These are phyloP conservation scores for Drosophila parvula DNA, from an alignment of 1,140 invertebrate genomes.

Conservation along the genomic window DNA sequence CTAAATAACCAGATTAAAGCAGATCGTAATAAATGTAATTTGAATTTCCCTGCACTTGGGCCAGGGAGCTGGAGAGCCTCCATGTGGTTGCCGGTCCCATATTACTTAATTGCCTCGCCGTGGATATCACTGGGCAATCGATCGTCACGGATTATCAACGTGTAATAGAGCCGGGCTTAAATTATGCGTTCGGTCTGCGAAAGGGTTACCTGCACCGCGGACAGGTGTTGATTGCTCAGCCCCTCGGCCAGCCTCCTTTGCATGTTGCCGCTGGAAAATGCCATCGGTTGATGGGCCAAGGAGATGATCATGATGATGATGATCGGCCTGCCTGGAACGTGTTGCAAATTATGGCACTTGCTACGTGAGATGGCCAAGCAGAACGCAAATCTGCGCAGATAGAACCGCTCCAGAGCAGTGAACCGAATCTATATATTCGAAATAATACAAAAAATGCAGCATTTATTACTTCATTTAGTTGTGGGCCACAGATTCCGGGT, in stretches of 20 bases:
- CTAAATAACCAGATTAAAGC: slow-evolving; percentile 73
- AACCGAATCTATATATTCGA: slow-evolving; percentile 2
- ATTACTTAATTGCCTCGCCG: slow-evolving; percentile 75
- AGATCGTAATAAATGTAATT: slow-evolving; percentile 78
- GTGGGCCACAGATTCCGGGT: slow-evolving; percentile 59
- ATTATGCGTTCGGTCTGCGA: slow-evolving; percentile 53
- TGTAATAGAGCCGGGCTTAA: slow-evolving; percentile 64
- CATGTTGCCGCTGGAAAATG: slow-evolving; percentile 44
- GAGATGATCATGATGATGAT: slow-evolving; percentile 37
- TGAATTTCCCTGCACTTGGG: slow-evolving; percentile 53
- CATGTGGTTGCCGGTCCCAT: slow-evolving; percentile 12
- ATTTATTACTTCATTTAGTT: slow-evolving; percentile 58
- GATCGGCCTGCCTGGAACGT: slow-evolving; percentile 58
- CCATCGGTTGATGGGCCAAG: slow-evolving; percentile 29
- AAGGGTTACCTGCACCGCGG: slow-evolving; percentile 40
- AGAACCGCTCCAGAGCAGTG: slow-evolving; percentile 7
- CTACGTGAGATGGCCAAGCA: slow-evolving; percentile 58
- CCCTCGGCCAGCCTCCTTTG: slow-evolving; percentile 32
- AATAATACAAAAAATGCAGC: background rate
- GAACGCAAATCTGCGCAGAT: slow-evolving; percentile 21
- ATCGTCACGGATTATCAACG: slow-evolving; percentile 79
- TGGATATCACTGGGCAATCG: slow-evolving; percentile 77
- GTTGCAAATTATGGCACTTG: slow-evolving; percentile 76
- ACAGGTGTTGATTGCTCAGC: slow-evolving; percentile 73
- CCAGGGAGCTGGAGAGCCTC: background rate